These are phyloP conservation scores for Arvicanthis niloticus DNA, from an alignment of 2,113 vertebrate genomes.

Conservation along the genomic window DNA sequence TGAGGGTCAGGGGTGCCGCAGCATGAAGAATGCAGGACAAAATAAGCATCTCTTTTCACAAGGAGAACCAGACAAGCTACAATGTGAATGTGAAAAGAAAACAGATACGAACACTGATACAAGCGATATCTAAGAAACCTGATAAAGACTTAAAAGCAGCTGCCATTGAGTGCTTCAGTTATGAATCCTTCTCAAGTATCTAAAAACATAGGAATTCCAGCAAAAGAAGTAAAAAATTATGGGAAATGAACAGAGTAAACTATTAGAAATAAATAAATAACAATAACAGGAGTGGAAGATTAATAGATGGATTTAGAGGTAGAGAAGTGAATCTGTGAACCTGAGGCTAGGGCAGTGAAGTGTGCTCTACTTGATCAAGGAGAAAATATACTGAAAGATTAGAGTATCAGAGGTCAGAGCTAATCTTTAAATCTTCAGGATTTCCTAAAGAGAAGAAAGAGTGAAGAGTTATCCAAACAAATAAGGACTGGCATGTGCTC, in stretches of 20 bases:
- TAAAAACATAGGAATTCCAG: not conserved
- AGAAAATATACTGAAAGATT: not conserved
- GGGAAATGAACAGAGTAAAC: not conserved
- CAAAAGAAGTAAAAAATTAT: not conserved
- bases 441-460: not conserved
- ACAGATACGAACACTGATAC: not conserved
- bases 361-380: not conserved
- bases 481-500: not conserved
- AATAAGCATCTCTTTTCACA: not conserved
- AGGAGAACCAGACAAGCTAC: not conserved
- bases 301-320: not conserved
- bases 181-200: not conserved
- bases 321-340: not conserved
- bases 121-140: not conserved
- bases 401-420: not conserved
- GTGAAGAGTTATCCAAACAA: conserved; percentile 36
- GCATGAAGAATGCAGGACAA: not conserved
- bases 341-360: not conserved
- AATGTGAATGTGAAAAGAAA: not conserved
- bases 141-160: conserved; percentile 2
- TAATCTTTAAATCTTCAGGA: not conserved
- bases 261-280: not conserved
- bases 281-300: not conserved
- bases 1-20: not conserved
- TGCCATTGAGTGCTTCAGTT: not conserved